Evolutionary conservation across 2,113 vertebrate species (phyloP), one percentile per base, ranked within the genome.

Genomic region (Hippopotamus amphibius): DNA sequence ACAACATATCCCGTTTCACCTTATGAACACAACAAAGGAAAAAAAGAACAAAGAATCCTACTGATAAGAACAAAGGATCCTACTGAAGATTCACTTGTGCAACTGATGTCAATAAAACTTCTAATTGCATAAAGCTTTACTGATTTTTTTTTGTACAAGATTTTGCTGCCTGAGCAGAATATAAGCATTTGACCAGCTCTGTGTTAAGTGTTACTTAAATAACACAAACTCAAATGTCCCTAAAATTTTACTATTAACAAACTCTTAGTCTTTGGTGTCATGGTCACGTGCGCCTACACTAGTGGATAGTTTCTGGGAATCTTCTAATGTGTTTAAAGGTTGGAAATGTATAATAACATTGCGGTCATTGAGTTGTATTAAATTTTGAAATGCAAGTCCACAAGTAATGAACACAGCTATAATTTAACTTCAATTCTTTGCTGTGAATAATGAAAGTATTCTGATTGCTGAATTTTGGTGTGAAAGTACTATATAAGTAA

Each of bases 31-130:
- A 95, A 92, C 19, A 86, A 82, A 92, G 22, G 66, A 37, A 80
- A 7, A 30, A 53, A 74, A 93, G 61, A 92, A 80, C 33, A 96
- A 88, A 81, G 77, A 81, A 90, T 55, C 43, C 21, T 4, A 88
- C 6, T 22, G 61, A 66, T 71, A 33, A 79, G 21, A 82, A 93
- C 11, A 91, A 88, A n/a, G 33, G 63, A 79, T 87, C 90, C 12
- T 17, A 77, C 41, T 48, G 24, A 96, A 90, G 68, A 3, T 21
- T 61, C 9, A 76, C 30, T 22, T 16, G 5, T 69, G 12, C 55
- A 85, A 93, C 3, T 37, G 1, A 28, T 91, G 30, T 50, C 65
- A 90, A 28, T 72, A 82, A 57, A 86, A 90, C 50, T 69, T 89
- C 30, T 77, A 63, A 63, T 17, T 92, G 7, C 30, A n/a, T 19